Evolutionary conservation across 1,140 invertebrate species (phyloP), one percentile per base, ranked within the genome.

Genomic region (Dreissena rostriformis): DNA sequence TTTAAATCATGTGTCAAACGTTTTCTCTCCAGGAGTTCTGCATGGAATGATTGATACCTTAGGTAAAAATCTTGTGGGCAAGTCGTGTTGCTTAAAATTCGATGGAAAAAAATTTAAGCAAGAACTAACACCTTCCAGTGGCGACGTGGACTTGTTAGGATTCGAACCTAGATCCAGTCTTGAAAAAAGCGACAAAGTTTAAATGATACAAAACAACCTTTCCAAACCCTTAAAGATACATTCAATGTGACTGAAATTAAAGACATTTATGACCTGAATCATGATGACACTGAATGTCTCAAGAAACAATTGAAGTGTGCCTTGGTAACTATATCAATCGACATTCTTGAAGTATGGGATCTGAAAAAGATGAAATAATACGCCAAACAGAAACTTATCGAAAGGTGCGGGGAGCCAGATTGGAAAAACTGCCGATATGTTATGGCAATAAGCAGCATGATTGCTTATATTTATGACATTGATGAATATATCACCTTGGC

Each of bases 101-200:
- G 73, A 75, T 26, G 53, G 73, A 6, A 75, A 61, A 61, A 75
- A 61, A 28, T n/a, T 52, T 57, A 75, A 75, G 52, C 4, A 14
- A 12, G 73, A 55, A 6, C 52, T 75, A 26, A 75, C 52, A 26
- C 2, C 22, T 7, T 57, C 52, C 19, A 28, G 39, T 28, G 73
- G 73, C 26, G 73, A 75, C 29, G 52, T 75, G 5, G 53, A 75
- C 24, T 28, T 75, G 22, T n/a, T 61, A 61, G 73, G 73, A 2
- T 75, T 61, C 29, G 73, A 75, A 28, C 14, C n/a, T n/a, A n/a
- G n/a, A n/a, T n/a, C n/a, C n/a, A n/a, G n/a, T n/a, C n/a, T n/a
- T n/a, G n/a, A n/a, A n/a, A n/a, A n/a, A n/a, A n/a, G n/a, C n/a
- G n/a, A n/a, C n/a, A n/a, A n/a, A n/a, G n/a, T n/a, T n/a, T n/a